Evolutionary conservation across 2,888 invertebrate species (phyloP).

Genomic region (Hydraecia micacea): DNA sequence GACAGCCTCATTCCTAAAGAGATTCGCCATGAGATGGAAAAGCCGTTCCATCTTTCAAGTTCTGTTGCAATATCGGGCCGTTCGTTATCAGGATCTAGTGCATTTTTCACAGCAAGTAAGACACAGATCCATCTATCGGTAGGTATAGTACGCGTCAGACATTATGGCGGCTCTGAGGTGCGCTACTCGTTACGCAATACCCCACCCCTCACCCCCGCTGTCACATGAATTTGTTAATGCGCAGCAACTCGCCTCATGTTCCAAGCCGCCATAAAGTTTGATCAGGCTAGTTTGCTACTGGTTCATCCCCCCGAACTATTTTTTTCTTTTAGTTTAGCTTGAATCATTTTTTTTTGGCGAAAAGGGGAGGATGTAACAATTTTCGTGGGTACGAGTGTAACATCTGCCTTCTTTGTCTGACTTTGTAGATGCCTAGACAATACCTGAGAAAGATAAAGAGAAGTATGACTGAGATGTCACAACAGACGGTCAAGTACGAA

Average conservation of each 20-base stretch:
- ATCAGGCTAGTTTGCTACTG: background rate
- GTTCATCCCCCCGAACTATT: conserved; percentile 29
- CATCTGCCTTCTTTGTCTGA: conserved; percentile 42
- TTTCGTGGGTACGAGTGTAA: conserved; percentile 41
- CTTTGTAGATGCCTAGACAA: conserved; percentile 62
- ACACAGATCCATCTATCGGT: background rate
- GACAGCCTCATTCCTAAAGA: conserved; percentile 93
- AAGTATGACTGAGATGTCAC: conserved; percentile 42
- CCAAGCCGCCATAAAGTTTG: background rate
- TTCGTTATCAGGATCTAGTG: conserved; percentile 95
- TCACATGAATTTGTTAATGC: background rate
- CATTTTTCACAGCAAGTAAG: conserved; percentile 96
- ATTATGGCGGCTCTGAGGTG: background rate
- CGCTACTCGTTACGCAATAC: background rate
- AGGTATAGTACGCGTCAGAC: background rate
- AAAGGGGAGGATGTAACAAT: conserved; percentile 18
- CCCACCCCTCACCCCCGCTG: background rate
- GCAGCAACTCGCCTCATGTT: background rate
- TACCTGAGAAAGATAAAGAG: conserved; percentile 54
- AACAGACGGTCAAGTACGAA: conserved; percentile 50
- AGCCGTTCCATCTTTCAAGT: conserved; percentile 95
- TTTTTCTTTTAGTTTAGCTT: conserved; percentile 7
- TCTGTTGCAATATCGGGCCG: conserved; percentile 94
- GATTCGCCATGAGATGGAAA: conserved; percentile 95
- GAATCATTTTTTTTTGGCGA: background rate